A percentile compares a stretch with the other conserved stretches of the same genome.
phyloP scores from a whole-genome alignment of 2,113 vertebrate genomes.

The Grantiella picta region DNA sequence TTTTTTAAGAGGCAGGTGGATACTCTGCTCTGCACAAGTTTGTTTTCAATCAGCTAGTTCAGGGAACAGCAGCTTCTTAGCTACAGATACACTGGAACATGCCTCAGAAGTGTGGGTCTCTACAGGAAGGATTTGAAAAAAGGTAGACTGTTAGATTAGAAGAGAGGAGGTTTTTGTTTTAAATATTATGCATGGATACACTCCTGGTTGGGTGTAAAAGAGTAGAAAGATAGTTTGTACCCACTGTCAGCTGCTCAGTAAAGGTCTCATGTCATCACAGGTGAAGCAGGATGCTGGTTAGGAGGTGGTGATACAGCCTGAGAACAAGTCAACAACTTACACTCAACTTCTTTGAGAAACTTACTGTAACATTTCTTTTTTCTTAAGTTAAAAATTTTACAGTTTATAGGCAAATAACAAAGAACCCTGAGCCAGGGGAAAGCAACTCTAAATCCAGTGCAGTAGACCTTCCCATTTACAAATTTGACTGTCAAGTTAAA shows the following conservation, averaged over 20 bases:
- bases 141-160: neutral
- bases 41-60: neutral
- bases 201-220: neutral
- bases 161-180: neutral
- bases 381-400: neutral
- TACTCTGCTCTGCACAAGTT: neutral
- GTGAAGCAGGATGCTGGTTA: neutral
- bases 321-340: neutral
- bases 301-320: neutral
- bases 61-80: neutral
- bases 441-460: neutral
- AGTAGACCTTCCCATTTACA: neutral
- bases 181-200: neutral
- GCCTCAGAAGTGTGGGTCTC: neutral
- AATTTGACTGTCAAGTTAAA: neutral
- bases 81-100: neutral
- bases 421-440: neutral
- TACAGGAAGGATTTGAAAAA: neutral
- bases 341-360: neutral
- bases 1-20: neutral
- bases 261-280: neutral
- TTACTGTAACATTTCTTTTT: neutral
- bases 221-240: neutral
- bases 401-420: neutral
- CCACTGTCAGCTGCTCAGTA: neutral